A percentile compares a stretch with the other conserved stretches of the same genome.
phyloP scores from a whole-genome alignment of 2,797 vertebrate genomes.

The Chiloscyllium punctatum region DNA sequence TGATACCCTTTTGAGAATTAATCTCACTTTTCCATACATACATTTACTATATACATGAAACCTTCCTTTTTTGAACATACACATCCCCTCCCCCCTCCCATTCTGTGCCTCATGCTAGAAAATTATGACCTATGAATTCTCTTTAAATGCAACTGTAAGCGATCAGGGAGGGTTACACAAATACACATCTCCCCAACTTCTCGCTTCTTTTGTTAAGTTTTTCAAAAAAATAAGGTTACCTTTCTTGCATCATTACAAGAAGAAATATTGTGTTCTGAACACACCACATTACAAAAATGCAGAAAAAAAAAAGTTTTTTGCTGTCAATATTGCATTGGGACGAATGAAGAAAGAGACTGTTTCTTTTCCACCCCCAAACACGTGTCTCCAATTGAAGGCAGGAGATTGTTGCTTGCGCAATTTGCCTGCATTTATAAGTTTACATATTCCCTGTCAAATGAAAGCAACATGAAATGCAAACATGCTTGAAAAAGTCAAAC shows the following conservation, averaged over 20 bases:
- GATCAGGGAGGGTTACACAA: conserved; percentile 1
- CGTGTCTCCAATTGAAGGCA: not conserved
- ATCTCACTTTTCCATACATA: conserved; percentile 35
- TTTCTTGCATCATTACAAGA: conserved; percentile 11
- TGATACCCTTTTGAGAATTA: conserved; percentile 33
- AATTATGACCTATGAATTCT: conserved; percentile 34
- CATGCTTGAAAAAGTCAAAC: not conserved
- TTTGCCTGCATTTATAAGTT: not conserved
- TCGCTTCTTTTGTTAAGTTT: not conserved
- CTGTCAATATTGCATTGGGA: not conserved
- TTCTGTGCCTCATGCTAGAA: conserved; percentile 33
- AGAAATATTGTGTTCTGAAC: conserved; percentile 31
- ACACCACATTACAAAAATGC: not conserved
- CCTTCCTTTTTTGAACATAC: conserved; percentile 5
- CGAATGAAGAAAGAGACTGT: not conserved
- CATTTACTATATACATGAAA: conserved; percentile 36
- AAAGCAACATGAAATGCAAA: not conserved
- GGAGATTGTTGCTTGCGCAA: not conserved
- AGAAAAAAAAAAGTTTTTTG: not conserved
- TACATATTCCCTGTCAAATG: not conserved
- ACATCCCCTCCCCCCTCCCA: not conserved
- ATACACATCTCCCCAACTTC: too few species aligned
- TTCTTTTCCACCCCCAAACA: not conserved
- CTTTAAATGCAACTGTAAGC: conserved; percentile 32
- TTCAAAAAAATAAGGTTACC: conserved; percentile 13